Conservation (phyloP, 2,113 vertebrate genomes). For the Sinocyclocheilus anophthalmus region DNA sequence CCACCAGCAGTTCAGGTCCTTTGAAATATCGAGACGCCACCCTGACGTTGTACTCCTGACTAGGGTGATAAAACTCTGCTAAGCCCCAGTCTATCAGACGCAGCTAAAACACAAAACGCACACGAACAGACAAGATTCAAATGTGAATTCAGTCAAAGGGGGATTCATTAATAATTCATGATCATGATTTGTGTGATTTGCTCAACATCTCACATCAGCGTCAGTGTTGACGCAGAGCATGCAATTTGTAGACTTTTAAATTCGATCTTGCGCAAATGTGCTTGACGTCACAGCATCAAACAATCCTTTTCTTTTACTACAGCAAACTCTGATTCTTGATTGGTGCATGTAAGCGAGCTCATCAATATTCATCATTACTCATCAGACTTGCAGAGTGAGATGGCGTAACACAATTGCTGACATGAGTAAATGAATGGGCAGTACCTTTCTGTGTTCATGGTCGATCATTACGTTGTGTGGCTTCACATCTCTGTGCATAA, state of each 20-base stretch:
- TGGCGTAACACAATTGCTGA: neutral
- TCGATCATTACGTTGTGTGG: slow-evolving; percentile 64
- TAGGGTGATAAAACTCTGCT: slow-evolving; percentile 72
- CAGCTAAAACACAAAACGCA: slow-evolving; percentile 57
- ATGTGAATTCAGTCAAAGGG: neutral
- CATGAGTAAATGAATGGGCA: neutral
- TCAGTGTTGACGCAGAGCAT: neutral
- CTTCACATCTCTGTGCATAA: slow-evolving; percentile 63
- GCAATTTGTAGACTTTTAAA: neutral
- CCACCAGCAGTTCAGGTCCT: slow-evolving; percentile 71
- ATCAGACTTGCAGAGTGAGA: neutral
- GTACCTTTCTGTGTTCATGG: slow-evolving; percentile 63
- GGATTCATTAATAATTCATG: neutral
- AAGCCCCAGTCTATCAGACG: slow-evolving; percentile 74
- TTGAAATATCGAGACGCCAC: slow-evolving; percentile 74
- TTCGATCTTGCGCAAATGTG: neutral
- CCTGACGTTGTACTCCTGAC: slow-evolving; percentile 72
- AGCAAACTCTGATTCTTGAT: neutral
- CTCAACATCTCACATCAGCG: neutral
- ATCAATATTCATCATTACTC: neutral
- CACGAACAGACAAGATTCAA: neutral
- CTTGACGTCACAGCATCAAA: neutral
- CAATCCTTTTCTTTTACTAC: slow-evolving; percentile 10
- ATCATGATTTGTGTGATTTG: neutral
- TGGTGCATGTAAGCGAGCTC: neutral